Percentiles rank a stretch among this genome's conserved stretches.
Conservation (phyloP, 53 echinoderm and acorn worm genomes). For the Echinometra lucunter region DNA sequence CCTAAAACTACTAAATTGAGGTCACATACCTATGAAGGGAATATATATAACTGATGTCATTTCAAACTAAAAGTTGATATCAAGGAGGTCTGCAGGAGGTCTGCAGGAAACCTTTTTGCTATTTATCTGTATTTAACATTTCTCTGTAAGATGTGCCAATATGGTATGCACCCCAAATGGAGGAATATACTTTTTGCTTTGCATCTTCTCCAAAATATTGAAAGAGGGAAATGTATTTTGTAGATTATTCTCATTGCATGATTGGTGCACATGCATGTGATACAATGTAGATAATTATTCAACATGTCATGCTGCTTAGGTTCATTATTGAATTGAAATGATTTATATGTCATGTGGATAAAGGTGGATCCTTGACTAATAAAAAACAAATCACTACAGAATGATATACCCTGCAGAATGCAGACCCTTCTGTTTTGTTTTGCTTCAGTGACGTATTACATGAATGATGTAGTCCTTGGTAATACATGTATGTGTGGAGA, state of each 20-base stretch:
- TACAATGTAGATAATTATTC: background rate
- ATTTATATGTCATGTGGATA: slow-evolving; percentile 37
- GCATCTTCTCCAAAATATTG: background rate
- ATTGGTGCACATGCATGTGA: slow-evolving; percentile 24
- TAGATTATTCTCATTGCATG: slow-evolving; percentile 9
- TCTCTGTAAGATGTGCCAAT: too few relatives aligned
- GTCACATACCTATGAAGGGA: too few relatives aligned
- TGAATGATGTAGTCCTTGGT: too few relatives aligned
- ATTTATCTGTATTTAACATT: too few relatives aligned
- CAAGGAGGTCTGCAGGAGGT: too few relatives aligned
- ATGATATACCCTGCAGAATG: background rate
- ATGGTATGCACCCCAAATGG: too few relatives aligned
- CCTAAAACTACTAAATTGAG: too few relatives aligned
- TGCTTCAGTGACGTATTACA: too few relatives aligned
- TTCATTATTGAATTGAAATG: slow-evolving; percentile 9
- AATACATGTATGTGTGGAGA: too few relatives aligned
- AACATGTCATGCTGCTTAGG: slow-evolving; percentile 51
- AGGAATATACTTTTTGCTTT: background rate
- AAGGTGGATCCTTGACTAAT: slow-evolving; percentile 58
- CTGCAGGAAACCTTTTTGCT: too few relatives aligned
- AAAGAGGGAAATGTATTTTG: background rate
- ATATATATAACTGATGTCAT: too few relatives aligned
- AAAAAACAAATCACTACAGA: slow-evolving; percentile 35
- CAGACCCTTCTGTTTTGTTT: background rate
- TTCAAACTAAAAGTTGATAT: too few relatives aligned